Percentiles rank a stretch among this genome's conserved stretches.
These are phyloP conservation scores for Colossoma macropomum DNA, from an alignment of 2,113 vertebrate species.

Conservation along the genomic window DNA sequence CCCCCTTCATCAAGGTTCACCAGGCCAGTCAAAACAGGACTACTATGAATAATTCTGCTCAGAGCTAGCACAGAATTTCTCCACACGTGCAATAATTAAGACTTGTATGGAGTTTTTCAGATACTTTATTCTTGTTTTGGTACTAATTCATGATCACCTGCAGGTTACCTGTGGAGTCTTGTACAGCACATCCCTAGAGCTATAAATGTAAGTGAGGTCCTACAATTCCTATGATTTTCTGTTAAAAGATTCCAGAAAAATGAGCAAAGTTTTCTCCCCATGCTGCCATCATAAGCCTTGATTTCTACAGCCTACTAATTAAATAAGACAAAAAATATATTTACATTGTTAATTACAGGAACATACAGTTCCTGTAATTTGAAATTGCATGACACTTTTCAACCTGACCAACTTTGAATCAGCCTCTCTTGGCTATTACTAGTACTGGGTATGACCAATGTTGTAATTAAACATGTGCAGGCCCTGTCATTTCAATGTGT, in stretches of 20 bases:
- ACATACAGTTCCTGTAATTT: constrained; percentile 24
- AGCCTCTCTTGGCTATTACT: constrained; percentile 29
- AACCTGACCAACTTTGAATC: constrained; percentile 26
- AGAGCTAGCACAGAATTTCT: background rate
- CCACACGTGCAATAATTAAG: background rate
- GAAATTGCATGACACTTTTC: constrained; percentile 34
- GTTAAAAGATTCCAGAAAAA: constrained; percentile 24
- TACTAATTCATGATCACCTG: constrained; percentile 30
- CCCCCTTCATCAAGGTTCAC: background rate
- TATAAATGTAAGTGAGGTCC: constrained; percentile 34
- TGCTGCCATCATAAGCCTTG: constrained; percentile 3
- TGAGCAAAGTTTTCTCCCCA: constrained; percentile 11
- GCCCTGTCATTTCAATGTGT: constrained; percentile 52
- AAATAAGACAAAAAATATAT: constrained; percentile 8
- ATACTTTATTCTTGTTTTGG: background rate
- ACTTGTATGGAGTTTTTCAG: background rate
- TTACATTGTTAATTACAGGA: constrained; percentile 28
- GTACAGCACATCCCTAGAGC: constrained; percentile 37
- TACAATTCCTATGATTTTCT: constrained; percentile 16
- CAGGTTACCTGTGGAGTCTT: constrained; percentile 57
- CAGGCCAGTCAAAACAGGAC: background rate
- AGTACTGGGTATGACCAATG: constrained; percentile 54
- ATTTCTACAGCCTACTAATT: too few species aligned
- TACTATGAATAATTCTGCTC: background rate
- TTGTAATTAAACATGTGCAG: constrained; percentile 53